Base-by-base conservation (phyloP, 2,113 vertebrate species). In the Laticauda laticaudata region DNA sequence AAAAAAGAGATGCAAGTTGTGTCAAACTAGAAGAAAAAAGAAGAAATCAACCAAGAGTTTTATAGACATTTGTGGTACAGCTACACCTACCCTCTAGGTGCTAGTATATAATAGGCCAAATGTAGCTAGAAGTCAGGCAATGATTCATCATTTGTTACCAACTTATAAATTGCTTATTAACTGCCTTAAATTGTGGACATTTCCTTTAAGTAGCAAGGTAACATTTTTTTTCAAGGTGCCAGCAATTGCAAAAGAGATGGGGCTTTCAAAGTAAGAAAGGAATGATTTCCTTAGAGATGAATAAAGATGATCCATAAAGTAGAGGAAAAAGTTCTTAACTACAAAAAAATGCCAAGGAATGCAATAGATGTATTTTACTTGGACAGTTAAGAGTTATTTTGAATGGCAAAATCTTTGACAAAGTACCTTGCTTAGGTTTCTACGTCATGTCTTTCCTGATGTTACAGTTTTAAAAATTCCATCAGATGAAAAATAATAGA, bases 1-100 rank as follows among this genome's bases (percentile, higher is more conserved):
- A 98, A 95, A 97, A 97, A 95, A 99, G 97, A 90, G 97, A 95
- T 91, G 97, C 95, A 91, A 99, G 97, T 54, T 98, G 97, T 81
- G 97, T 98, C 91, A 99, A 96, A 89, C 99, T 99, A 93, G 93
- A 91, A 97, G 96, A 5, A 97, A 95, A 51, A 97, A 93, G 14
- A 34, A 69, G n/a, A n/a, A 69, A 69, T 34, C 4, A 96, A 93
- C n/a, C 7, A 21, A 86, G 0, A 0, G 1, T 90, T 75, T 93
- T 48, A 59, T 91, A 56, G 11, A 89, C 7, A 93, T 56, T 29
- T n/a, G 2, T 59, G 18, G 48, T 51, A 51, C 48, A 51, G 48
- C 5, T 56, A 59, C 57, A 57, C 45, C 9, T 21, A 86, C 6
- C 43, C 43, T 91, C 34, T 43, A 39, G 34, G 18, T 21, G 34